Evolutionary conservation across 2,113 vertebrate species (phyloP), one percentile per base, ranked within the genome.

Genomic region (Perca schrenkii): DNA sequence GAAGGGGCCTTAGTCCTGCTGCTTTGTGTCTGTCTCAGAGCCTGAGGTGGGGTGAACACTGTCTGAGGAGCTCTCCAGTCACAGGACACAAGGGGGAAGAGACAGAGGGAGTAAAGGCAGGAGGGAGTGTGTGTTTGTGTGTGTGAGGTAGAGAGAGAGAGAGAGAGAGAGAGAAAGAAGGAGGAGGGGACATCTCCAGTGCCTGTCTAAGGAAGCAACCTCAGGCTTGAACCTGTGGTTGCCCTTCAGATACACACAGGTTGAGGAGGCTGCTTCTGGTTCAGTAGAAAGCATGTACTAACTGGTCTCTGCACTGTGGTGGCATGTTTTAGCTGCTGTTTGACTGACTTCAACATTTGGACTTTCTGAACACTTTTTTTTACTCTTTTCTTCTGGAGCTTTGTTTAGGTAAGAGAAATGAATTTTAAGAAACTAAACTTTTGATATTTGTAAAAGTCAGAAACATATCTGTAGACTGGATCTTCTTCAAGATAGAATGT

Each of bases 141-240:
- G 47, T 68, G 60, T 53, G 19, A n/a, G 25, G 25, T 25, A 34
- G 31, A 34, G 31, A 31, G 31, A 31, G 31, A 31, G 31, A 34
- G 31, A 34, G 56, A 25, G 83, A 58, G 86, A 78, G 77, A 47
- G 64, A 46, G 67, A 53, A 56, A 67, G 77, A 76, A 77, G 80
- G 91, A 90, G 89, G 92, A 90, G 93, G 94, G 92, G 94, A 94
- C 93, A 93, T 94, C 93, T 94, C 89, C 79, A 84, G 89, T 88
- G 89, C 85, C 88, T 84, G 85, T 93, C 88, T 93, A 78, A 82
- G 91, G 94, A 94, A 91, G 93, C 89, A 86, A 92, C 93, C 94
- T 92, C 90, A 89, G 91, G 92, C 90, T 92, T 90, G 90, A 92
- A 94, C 92, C 93, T 91, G 87, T 86, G 90, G 89, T 90, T 74